Evolutionary conservation across 2,113 vertebrate genomes (phyloP).

Genomic region (Thunnus thynnus): DNA sequence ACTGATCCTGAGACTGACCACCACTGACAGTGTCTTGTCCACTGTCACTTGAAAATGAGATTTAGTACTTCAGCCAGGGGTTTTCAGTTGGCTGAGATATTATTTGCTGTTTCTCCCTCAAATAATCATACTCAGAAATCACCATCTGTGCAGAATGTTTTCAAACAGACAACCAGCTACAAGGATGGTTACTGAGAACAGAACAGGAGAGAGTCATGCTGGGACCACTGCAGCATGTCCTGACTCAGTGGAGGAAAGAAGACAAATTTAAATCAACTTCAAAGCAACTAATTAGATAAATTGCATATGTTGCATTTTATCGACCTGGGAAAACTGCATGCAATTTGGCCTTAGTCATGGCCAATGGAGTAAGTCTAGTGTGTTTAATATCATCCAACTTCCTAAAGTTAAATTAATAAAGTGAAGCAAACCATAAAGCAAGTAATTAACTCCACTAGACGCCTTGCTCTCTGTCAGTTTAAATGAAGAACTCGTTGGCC

Average conservation of each 20-base stretch:
- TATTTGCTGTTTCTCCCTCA: not conserved
- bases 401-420: constrained; percentile 71
- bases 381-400: constrained; percentile 68
- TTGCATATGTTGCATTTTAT: constrained; percentile 73
- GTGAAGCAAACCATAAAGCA: constrained; percentile 67
- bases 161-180: constrained; percentile 50
- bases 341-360: constrained; percentile 67
- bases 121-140: constrained; percentile 19
- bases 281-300: constrained; percentile 76
- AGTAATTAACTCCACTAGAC: constrained; percentile 67
- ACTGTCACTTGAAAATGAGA: constrained; percentile 1
- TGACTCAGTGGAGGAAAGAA: constrained; percentile 58
- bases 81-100: constrained; percentile 15
- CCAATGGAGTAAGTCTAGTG: constrained; percentile 61
- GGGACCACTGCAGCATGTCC: constrained; percentile 59
- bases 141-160: constrained; percentile 61
- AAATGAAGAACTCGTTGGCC: constrained; percentile 61
- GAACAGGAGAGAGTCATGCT: constrained; percentile 52
- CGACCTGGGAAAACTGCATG: constrained; percentile 53
- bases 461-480: constrained; percentile 58
- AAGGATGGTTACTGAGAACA: constrained; percentile 42
- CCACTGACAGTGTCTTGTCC: not conserved
- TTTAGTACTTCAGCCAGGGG: not conserved
- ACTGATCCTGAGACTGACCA: not conserved
- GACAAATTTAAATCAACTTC: constrained; percentile 70